Base-by-base conservation (phyloP, 1,140 invertebrate genomes). In the Thaumatotibia leucotreta region DNA sequence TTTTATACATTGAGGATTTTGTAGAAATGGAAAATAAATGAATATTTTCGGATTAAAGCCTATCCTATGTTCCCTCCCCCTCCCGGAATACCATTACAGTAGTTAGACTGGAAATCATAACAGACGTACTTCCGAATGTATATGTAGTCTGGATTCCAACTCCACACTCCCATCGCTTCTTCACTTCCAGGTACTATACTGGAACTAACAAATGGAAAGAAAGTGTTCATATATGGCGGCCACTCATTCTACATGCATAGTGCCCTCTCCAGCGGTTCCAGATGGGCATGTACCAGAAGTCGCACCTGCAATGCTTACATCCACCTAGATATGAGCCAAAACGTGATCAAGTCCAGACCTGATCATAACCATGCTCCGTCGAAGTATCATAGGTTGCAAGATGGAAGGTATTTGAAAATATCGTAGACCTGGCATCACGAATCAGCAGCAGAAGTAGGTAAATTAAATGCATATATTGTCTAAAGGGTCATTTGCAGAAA, bases 321-420 rank as follows among this genome's bases (percentile, higher is more conserved):
- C 1, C 74, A 80, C 39, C 23, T 78, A 10, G 74, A 77, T 20
- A 35, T 63, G 0, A n/a, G 72, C 4, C 20, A 61, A n/a, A 70
- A 67, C 6, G 52, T 77, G 11, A 24, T 74, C 1, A 69, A 66
- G 8, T 22, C 20, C 0, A 54, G 11, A 2, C 61, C 66, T 2
- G 22, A 33, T 11, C 33, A 66, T 63, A 67, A 54, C 14, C 27
- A 67, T 33, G 35, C 23, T 73, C 5, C 50, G 1, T 5, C 50
- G 4, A 24, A 8, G 10, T 54, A 54, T 11, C 50, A 24, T 24
- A 0, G n/a, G 50, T 24, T 54, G 50, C 10, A 24, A 24, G 27
- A 24, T 54, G 50, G 50, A 4, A 54, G n/a, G 4, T 54, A 27
- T 14, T 6, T 24, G 4, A 54, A 24, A 27, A 3, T 49, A 49